Evolutionary conservation across 23 tunicate genomes (phyloP).

Genomic region (Trididemnum nubilum): DNA sequence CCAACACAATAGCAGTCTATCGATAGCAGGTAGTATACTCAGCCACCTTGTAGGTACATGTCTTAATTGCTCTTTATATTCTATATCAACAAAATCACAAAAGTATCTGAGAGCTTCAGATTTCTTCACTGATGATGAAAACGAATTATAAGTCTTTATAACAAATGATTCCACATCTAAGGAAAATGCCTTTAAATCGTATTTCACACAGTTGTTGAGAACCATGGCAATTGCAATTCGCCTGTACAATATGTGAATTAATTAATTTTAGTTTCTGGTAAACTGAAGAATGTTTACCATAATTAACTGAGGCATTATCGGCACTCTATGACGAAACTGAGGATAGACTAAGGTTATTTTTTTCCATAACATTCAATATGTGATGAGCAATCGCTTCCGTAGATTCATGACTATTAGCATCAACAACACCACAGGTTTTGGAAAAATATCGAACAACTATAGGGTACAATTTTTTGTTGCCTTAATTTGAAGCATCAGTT

Average conservation of each 20-base stretch:
- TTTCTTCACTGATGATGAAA: slow-evolving; percentile 16
- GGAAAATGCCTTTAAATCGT: slow-evolving; percentile 15
- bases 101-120: slow-evolving; percentile 13
- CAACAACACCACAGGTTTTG: slow-evolving; percentile 16
- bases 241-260: slow-evolving; percentile 14
- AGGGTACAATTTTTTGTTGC: slow-evolving; percentile 14
- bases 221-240: slow-evolving; percentile 20
- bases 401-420: slow-evolving; percentile 17
- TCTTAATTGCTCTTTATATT: slow-evolving; percentile 12
- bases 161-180: slow-evolving; percentile 12
- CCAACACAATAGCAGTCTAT: too few relatives aligned
- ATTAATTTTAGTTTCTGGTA: slow-evolving; percentile 14
- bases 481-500: slow-evolving; percentile 18
- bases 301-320: slow-evolving; percentile 20
- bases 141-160: slow-evolving; percentile 16
- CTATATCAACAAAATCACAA: slow-evolving; percentile 5
- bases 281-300: too few relatives aligned
- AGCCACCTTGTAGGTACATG: slow-evolving; percentile 24
- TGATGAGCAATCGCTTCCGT: slow-evolving; percentile 17
- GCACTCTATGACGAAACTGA: slow-evolving; percentile 21
- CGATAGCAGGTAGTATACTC: too few relatives aligned
- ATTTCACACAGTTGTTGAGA: slow-evolving; percentile 24
- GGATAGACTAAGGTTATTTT: slow-evolving; percentile 14
- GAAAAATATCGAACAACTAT: too few relatives aligned
- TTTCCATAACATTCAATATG: not conserved